Evolutionary conservation across 2,113 vertebrate species (phyloP), one percentile per base, ranked within the genome.

Genomic region (Silurus asotus): DNA sequence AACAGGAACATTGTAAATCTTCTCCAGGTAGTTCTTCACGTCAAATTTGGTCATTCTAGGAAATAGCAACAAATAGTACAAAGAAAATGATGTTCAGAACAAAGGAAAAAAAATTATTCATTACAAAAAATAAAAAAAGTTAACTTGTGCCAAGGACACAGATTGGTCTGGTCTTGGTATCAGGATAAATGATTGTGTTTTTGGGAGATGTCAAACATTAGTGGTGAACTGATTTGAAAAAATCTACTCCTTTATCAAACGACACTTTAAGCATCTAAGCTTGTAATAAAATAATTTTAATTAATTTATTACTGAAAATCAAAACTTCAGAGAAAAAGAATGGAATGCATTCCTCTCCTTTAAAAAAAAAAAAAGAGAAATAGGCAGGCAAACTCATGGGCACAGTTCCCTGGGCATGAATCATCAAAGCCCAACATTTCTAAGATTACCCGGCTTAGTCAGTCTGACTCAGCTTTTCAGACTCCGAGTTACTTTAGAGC

Each of bases 1-100:
- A 55, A 99, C 97, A 0, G 98, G 97, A 19, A 98, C 95, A 0
- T 89, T 95, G 90, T 99, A 99, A 82, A 99, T 97, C 85, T 92
- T 95, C 92, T 99, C 95, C 76, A 99, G 94, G 90, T 99, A 99
- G 92, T 96, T 98, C 92, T 92, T 96, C 59, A 99, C 91, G 70
- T 99, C 98, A 88, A 91, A 87, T 90, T 96, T 97, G 76, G 98
- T 99, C 98, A 99, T 99, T 92, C 98, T 99, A 80, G 20, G 56
- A 92, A 69, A 76, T 61, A 20, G 65, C 53, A 89, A 75, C 49
- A 56, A 87, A 82, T 48, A 84, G 49, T 76, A 55, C 67, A 86
- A 72, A 70, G 13, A 37, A 37, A 37, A 37, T 37, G 37, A 37
- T 37, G 37, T 37, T 37, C 37, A 37, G 37, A 37, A 37, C 1